These are phyloP conservation scores for Pseudopodoces humilis DNA, from an alignment of 2,113 vertebrate species.

Conservation along the genomic window DNA sequence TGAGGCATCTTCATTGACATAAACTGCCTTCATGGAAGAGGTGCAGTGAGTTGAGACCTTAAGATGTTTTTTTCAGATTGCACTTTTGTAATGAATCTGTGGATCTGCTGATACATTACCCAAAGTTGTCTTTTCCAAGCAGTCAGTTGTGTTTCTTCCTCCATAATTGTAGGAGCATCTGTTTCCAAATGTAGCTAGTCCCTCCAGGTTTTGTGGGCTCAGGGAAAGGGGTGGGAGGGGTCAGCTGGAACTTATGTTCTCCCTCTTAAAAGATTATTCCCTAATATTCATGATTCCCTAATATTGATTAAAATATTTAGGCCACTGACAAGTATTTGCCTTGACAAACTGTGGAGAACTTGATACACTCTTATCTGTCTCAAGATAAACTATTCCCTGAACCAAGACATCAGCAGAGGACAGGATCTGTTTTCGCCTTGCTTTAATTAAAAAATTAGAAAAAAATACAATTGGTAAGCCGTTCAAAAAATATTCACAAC, in stretches of 20 bases:
- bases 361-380: neutral
- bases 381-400: neutral
- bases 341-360: neutral
- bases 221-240: neutral
- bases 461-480: neutral
- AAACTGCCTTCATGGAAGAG: neutral
- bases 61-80: constrained; percentile 8
- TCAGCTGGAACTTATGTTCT: constrained; percentile 2
- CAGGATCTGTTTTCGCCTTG: neutral
- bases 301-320: constrained; percentile 32
- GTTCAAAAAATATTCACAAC: neutral
- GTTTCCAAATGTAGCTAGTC: constrained; percentile 40
- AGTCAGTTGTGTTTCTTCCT: constrained; percentile 24
- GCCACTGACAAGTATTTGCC: constrained; percentile 30
- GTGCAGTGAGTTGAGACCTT: neutral
- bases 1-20: neutral
- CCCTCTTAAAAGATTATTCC: constrained; percentile 7
- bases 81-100: neutral
- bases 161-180: constrained; percentile 20
- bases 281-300: constrained; percentile 30
- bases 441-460: neutral
- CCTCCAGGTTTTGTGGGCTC: neutral
- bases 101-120: neutral
- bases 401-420: neutral
- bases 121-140: constrained; percentile 28